These are phyloP conservation scores for Leptogaster cylindrica DNA, from an alignment of 2,888 invertebrate species.

Conservation along the genomic window DNA sequence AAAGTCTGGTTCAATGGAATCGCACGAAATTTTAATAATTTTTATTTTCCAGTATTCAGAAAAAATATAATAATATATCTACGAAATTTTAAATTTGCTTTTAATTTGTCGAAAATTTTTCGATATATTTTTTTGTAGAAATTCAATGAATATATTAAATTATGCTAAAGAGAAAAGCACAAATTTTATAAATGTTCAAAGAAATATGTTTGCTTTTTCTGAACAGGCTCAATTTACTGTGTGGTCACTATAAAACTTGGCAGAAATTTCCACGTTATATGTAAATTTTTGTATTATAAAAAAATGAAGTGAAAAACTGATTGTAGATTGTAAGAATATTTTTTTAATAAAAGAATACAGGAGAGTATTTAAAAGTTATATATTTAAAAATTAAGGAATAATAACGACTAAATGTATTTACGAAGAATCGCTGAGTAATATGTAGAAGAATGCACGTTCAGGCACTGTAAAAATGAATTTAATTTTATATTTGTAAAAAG, in stretches of 20 bases:
- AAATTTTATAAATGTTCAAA: slow-evolving; percentile 6
- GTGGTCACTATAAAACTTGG: slow-evolving; percentile 29
- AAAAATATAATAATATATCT: too few relatives aligned
- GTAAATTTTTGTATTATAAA: slow-evolving; percentile 25
- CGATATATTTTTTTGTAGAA: too few relatives aligned
- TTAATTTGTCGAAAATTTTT: too few relatives aligned
- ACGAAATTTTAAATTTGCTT: too few relatives aligned
- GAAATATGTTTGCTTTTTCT: not conserved
- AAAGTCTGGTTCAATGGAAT: too few relatives aligned
- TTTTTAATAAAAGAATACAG: slow-evolving; percentile 24
- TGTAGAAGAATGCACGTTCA: not conserved
- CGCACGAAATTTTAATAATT: too few relatives aligned
- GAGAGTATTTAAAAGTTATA: slow-evolving; percentile 13
- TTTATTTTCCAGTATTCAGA: too few relatives aligned
- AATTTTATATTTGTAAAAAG: slow-evolving; percentile 23
- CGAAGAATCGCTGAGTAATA: slow-evolving; percentile 12
- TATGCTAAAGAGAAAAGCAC: too few relatives aligned
- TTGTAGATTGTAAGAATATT: slow-evolving; percentile 12
- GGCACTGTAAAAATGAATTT: slow-evolving; percentile 30
- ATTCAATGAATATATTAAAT: too few relatives aligned
- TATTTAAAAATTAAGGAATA: slow-evolving; percentile 6
- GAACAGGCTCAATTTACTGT: slow-evolving; percentile 7
- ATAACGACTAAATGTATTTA: slow-evolving; percentile 19
- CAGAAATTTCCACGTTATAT: slow-evolving; percentile 31
- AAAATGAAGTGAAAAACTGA: slow-evolving; percentile 14